Evolutionary conservation across 2,113 vertebrate species (phyloP).

Genomic region (Platichthys flesus): DNA sequence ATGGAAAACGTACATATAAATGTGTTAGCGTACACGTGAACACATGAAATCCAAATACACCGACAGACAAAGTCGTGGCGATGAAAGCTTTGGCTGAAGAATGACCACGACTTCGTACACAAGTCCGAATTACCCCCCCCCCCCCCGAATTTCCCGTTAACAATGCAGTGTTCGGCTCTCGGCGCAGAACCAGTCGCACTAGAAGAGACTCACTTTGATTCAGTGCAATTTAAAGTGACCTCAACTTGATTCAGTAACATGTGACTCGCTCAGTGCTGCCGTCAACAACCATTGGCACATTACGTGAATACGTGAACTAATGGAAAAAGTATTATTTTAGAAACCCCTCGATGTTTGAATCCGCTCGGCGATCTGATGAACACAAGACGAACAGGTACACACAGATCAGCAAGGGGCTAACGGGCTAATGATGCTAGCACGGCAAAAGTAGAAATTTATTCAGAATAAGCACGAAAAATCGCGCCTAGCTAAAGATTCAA

Average conservation of each 20-base stretch:
- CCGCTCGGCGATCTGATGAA: slow-evolving; percentile 21
- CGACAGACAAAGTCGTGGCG: slow-evolving; percentile 46
- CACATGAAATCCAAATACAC: slow-evolving; percentile 6
- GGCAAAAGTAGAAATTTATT: neutral
- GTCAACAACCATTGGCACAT: slow-evolving; percentile 47
- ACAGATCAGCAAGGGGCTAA: slow-evolving; percentile 14
- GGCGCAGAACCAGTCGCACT: neutral
- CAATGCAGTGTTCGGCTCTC: slow-evolving; percentile 19
- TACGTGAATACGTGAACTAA: neutral
- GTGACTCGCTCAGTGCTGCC: slow-evolving; percentile 38
- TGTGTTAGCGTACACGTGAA: slow-evolving; percentile 29
- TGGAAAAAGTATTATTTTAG: slow-evolving; percentile 31
- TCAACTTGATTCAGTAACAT: slow-evolving; percentile 46
- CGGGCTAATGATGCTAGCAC: slow-evolving; percentile 9
- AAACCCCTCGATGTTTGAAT: slow-evolving; percentile 20
- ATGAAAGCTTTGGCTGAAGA: slow-evolving; percentile 57
- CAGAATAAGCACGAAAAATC: too few species aligned
- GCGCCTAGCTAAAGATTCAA: too few species aligned
- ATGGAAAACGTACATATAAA: slow-evolving; percentile 47
- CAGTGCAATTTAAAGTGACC: slow-evolving; percentile 72
- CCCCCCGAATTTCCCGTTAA: slow-evolving; percentile 17
- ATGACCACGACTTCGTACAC: neutral
- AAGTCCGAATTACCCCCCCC: slow-evolving; percentile 22
- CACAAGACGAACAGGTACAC: slow-evolving; percentile 36
- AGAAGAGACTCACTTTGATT: slow-evolving; percentile 48